Evolutionary conservation across 2,888 invertebrate species (phyloP), one percentile per base, ranked within the genome.

Genomic region (Oxyscelio sp.): DNA sequence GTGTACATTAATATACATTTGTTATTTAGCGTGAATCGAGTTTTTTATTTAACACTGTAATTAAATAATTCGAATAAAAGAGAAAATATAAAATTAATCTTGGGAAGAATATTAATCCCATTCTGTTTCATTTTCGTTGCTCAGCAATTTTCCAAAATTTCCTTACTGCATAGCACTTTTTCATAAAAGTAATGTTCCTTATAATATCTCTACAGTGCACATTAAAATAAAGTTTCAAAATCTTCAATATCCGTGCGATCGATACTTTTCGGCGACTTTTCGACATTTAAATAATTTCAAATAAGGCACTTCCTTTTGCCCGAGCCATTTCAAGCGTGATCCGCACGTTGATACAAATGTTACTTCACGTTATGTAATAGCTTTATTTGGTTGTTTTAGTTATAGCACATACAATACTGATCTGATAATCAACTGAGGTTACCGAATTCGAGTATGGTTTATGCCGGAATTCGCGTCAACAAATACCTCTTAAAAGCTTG

Each of bases 371-470:
- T 73, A 43, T 27, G 66, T 66, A 80, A 73, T 65, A 54, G 58
- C 52, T 65, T 80, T 80, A 80, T 74, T 68, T 59, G 65, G 56
- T 65, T 81, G 54, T 74, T 74, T 80, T 81, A 74, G 66, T 59
- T 74, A 61, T 66, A 66, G 73, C 52, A 40, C 54, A 74, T 81
- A 54, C 73, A 58, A 71, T 71, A 59, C 66, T 73, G 80, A 80
- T 80, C 80, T 48, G 81, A 81, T 74, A 81, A 81, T 81, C 66
- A 81, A 81, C 68, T 54, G 54, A 81, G 81, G 5, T 74, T 81
- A 74, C 61, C 52, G 74, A 74, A 81, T 81, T 81, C 54, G 6
- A 68, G 68, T 61, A 61, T 74, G 68, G 68, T 68, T 74, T 81
- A 81, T 66, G 52, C 22, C 58, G 43, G 68, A 81, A 81, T 74